These are phyloP conservation scores for human DNA, from an alignment of 2,113 vertebrate species.

Conservation along the genomic window GRCh38 chr5:35505001-35505500, in stretches of 20 bases:
- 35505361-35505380: background rate
- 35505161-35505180: background rate
- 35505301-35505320: background rate
- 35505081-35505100: too few species aligned
- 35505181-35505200: background rate
- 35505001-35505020: background rate
- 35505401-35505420: background rate
- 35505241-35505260: background rate
- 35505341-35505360: background rate
- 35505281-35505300: background rate
- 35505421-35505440: background rate
- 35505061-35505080: background rate
- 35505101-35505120: too few species aligned
- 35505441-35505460: background rate
- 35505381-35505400: background rate
- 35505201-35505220: background rate
- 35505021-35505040: background rate
- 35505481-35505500: background rate
- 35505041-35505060: background rate
- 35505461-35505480: background rate
- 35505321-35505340: background rate
- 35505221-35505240: background rate
- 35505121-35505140: background rate
- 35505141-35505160: background rate
- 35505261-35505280: background rate